Evolutionary conservation across 2,797 vertebrate genomes (phyloP), one percentile per base, ranked within the genome.

Genomic region (Scomberomorus guttatus): DNA sequence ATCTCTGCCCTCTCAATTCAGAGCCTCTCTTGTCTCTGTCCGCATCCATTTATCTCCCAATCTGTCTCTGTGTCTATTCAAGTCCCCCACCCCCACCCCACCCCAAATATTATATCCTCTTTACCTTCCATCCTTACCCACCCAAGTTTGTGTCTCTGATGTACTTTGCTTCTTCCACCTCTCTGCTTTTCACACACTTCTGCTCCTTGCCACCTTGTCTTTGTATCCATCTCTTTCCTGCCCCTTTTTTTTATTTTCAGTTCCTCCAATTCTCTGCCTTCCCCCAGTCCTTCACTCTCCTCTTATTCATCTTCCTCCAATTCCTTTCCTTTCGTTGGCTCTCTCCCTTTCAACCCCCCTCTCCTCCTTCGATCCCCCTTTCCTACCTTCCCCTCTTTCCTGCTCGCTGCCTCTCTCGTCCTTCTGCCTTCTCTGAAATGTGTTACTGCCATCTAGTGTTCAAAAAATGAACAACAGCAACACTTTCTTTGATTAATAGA

Each of bases 371-470:
- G 10, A 29, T 25, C 48, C 27, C 37, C 18, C 20, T n/a, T n/a
- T 48, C 22, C n/a, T 25, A 12, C 25, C 13, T 61, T 39, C 12
- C 32, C 29, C 5, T 73, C 8, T 69, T 48, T 66, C 37, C 6
- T 24, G 2, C 34, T 72, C 24, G 25, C 39, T 75, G 14, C 22
- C 18, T 60, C 64, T 71, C 29, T 3, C 18, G 44, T 6, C 20
- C 6, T 39, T 52, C 24, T 44, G 4, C 61, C 32, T 12, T 75
- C 88, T 73, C 80, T 82, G 69, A 89, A 88, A 90, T 88, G 82
- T 88, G 52, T 89, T 87, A 92, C 86, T 89, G 90, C 82, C 91
- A 90, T 89, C 93, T 92, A 92, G 88, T 90, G 89, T 87, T 90
- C 80, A 39, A 72, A 88, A 85, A 51, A 78, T 79, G 72, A 89